These are phyloP conservation scores for Arenaria interpres DNA, from an alignment of 2,113 vertebrate genomes.

Conservation along the genomic window DNA sequence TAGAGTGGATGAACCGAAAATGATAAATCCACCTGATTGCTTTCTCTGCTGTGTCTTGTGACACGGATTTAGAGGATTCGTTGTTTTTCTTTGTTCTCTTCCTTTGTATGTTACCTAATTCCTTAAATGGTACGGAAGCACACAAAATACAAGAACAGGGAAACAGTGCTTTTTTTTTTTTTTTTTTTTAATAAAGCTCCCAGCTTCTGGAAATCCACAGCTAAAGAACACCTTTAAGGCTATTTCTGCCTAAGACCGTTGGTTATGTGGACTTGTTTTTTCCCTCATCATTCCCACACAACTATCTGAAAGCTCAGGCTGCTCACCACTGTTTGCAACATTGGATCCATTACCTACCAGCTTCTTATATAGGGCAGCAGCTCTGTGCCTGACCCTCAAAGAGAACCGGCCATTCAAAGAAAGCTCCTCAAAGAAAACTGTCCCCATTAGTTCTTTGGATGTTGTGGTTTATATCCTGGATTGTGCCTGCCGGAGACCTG, in stretches of 20 bases:
- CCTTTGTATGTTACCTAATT: neutral
- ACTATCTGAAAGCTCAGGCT: neutral
- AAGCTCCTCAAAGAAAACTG: neutral
- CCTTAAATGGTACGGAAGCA: neutral
- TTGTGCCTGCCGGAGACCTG: neutral
- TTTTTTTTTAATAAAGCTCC: neutral
- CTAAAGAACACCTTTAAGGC: neutral
- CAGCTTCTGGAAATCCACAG: neutral
- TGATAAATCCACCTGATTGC: neutral
- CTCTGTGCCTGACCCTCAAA: neutral
- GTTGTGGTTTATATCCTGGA: neutral
- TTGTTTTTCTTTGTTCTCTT: neutral
- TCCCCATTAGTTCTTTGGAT: neutral
- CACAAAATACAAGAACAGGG: neutral
- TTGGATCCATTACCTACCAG: neutral
- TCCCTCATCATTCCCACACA: neutral
- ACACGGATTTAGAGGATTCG: neutral
- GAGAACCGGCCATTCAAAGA: neutral
- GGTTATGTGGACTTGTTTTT: neutral
- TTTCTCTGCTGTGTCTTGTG: neutral
- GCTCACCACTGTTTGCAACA: neutral
- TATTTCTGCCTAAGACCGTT: neutral
- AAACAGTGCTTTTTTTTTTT: neutral
- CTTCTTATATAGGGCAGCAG: neutral
- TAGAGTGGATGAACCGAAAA: neutral